Conservation (phyloP, 2,797 vertebrate species). For the Phylloscopus collybita region DNA sequence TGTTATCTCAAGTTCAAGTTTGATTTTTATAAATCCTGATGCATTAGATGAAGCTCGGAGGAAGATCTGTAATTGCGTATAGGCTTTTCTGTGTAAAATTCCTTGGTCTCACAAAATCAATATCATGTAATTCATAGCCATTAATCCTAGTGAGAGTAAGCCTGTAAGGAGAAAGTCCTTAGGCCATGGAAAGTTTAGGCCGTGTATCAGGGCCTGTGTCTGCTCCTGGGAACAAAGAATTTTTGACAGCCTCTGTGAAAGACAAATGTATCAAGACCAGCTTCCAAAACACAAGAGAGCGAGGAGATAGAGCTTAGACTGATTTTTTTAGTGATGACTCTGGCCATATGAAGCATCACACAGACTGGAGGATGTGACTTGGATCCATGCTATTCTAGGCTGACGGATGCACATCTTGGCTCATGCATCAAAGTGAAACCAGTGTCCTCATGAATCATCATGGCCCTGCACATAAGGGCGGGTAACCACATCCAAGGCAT, state of each 20-base stretch:
- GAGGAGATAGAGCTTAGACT: not conserved
- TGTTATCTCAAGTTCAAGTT: not conserved
- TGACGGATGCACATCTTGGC: not conserved
- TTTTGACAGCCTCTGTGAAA: not conserved
- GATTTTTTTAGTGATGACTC: not conserved
- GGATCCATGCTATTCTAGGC: not conserved
- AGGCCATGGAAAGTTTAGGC: not conserved
- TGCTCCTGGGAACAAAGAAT: not conserved
- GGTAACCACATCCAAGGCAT: not conserved
- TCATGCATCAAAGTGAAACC: not conserved
- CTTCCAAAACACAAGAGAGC: not conserved
- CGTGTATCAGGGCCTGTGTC: not conserved
- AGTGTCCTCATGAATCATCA: not conserved
- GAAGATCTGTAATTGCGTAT: not conserved
- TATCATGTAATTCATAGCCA: not conserved
- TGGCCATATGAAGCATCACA: not conserved
- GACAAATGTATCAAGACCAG: not conserved
- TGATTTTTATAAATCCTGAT: slow-evolving; percentile 8
- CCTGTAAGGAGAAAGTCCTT: not conserved
- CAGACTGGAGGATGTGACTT: not conserved
- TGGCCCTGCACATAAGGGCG: not conserved
- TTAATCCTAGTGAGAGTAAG: not conserved
- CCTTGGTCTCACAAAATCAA: not conserved
- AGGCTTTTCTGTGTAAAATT: not conserved
- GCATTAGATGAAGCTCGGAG: not conserved